Conservation (phyloP, 1,140 invertebrate genomes). For the Yoshiicerus persimilis region DNA sequence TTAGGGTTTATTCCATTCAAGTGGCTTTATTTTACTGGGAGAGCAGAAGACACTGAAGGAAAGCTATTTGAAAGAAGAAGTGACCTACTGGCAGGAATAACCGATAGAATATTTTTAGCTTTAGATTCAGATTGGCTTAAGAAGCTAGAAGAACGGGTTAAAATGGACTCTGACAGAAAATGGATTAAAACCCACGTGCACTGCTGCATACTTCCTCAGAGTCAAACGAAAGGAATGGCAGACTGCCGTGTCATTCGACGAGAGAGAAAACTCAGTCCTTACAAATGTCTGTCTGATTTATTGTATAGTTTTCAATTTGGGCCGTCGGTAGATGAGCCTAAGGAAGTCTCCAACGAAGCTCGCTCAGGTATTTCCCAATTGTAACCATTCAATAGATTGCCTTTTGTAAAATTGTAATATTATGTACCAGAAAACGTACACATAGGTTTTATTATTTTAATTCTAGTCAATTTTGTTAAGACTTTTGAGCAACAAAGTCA, state of each 20-base stretch:
- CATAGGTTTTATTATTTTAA: background rate
- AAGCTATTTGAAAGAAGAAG: background rate
- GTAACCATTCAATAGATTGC: background rate
- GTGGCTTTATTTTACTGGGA: background rate
- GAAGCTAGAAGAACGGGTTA: constrained; percentile 40
- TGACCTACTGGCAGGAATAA: constrained; percentile 21
- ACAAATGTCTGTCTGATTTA: constrained; percentile 43
- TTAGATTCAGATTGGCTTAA: constrained; percentile 44
- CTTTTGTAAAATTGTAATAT: background rate
- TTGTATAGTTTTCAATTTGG: constrained; percentile 47
- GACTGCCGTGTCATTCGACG: constrained; percentile 38
- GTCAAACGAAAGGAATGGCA: constrained; percentile 32
- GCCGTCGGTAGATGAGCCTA: background rate
- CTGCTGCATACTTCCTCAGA: constrained; percentile 43
- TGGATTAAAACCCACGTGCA: constrained; percentile 39
- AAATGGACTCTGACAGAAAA: background rate
- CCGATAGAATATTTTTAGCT: constrained; percentile 34
- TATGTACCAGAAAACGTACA: background rate
- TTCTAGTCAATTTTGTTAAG: background rate
- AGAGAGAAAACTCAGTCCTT: constrained; percentile 3
- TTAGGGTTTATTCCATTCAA: constrained; percentile 35
- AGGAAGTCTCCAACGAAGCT: background rate
- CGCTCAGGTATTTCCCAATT: background rate
- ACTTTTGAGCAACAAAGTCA: background rate
- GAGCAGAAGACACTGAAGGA: background rate